phyloP scores from a whole-genome alignment of 1,140 invertebrate genomes.

The Bilobella aurantiaca region DNA sequence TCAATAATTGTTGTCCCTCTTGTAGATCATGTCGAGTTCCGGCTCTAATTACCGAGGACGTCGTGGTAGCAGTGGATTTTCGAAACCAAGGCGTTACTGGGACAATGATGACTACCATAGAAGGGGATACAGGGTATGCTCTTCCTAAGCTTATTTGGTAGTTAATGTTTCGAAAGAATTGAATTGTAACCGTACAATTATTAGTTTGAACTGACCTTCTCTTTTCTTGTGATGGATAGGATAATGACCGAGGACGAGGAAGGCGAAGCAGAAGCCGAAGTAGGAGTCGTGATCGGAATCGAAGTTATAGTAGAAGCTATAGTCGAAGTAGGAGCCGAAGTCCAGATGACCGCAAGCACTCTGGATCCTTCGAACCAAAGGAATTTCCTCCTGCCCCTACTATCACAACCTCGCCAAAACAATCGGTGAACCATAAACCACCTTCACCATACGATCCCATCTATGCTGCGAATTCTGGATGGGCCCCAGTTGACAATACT shows the following conservation, averaged over 20 bases:
- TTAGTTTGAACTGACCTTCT: too few species aligned
- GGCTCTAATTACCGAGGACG: not conserved
- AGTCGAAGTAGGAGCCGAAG: not conserved
- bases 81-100: not conserved
- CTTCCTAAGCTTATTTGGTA: too few species aligned
- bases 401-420: not conserved
- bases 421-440: not conserved
- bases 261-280: not conserved
- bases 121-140: not conserved
- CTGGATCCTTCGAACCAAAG: not conserved
- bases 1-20: not conserved
- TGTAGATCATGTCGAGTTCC: not conserved
- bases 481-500: not conserved
- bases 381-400: not conserved
- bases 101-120: conserved; percentile 6
- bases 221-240: not conserved
- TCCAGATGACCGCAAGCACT: not conserved
- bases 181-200: not conserved
- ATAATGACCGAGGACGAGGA: not conserved
- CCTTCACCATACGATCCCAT: not conserved
- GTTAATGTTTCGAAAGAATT: not conserved
- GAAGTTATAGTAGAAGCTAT: not conserved
- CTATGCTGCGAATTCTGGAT: not conserved
- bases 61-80: not conserved
- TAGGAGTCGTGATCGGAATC: not conserved